These are phyloP conservation scores for Lagorchestes hirsutus DNA, from an alignment of 2,797 vertebrate species.

Conservation along the genomic window DNA sequence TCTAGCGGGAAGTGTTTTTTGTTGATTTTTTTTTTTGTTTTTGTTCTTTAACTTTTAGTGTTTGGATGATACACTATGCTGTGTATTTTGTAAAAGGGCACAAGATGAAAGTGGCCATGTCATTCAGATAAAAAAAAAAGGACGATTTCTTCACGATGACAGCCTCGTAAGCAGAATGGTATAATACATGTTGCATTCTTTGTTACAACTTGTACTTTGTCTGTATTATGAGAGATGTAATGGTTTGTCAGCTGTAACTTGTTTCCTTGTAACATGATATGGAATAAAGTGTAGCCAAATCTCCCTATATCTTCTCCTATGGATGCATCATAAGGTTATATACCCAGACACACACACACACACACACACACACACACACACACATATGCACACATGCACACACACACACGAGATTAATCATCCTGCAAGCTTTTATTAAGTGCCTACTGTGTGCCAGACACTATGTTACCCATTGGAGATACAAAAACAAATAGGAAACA, in stretches of 20 bases:
- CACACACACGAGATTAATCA: neutral
- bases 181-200: constrained; percentile 93
- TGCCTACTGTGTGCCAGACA: neutral
- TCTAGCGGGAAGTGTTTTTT: constrained; percentile 81
- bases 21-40: neutral
- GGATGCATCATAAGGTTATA: neutral
- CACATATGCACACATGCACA: no score
- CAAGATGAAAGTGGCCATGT: constrained; percentile 85
- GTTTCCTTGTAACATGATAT: constrained; percentile 95
- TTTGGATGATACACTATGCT: constrained; percentile 91
- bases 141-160: constrained; percentile 82
- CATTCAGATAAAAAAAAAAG: constrained; percentile 75
- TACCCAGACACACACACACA: neutral
- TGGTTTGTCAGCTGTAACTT: constrained; percentile 94
- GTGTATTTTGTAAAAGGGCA: constrained; percentile 88
- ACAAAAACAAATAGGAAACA: neutral
- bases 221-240: constrained; percentile 97
- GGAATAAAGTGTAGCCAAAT: constrained; percentile 92
- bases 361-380: constrained; percentile 1
- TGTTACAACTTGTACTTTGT: constrained; percentile 95
- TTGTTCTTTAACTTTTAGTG: constrained; percentile 61
- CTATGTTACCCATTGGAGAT: neutral
- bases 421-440: neutral
- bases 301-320: constrained; percentile 68
- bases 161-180: constrained; percentile 89